Evolutionary conservation across 2,888 invertebrate species (phyloP).

Genomic region (Cenopis cana): DNA sequence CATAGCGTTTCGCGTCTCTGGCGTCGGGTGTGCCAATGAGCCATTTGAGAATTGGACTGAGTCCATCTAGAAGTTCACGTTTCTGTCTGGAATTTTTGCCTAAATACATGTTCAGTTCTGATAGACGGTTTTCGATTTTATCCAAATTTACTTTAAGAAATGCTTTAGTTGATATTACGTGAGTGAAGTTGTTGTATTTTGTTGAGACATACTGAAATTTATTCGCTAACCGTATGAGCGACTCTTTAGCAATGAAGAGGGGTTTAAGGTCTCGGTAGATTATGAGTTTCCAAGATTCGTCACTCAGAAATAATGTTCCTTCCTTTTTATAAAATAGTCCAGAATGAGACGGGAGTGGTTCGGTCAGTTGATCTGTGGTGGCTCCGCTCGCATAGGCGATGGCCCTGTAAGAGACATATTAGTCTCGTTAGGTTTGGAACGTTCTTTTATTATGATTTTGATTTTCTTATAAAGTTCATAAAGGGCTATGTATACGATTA

Average conservation of each 20-base stretch:
- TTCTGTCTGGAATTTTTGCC: conserved; percentile 48
- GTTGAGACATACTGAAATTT: conserved; percentile 44
- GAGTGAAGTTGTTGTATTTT: conserved; percentile 41
- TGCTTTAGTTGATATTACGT: conserved; percentile 45
- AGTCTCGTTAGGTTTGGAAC: conserved; percentile 2
- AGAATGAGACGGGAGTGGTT: conserved; percentile 46
- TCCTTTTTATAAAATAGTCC: conserved; percentile 47
- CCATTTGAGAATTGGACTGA: conserved; percentile 52
- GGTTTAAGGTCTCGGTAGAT: conserved; percentile 49
- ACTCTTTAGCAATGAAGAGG: conserved; percentile 48
- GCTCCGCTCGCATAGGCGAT: conserved; percentile 13
- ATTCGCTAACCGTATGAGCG: conserved; percentile 43
- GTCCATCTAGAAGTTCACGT: conserved; percentile 52
- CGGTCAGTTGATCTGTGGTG: conserved; percentile 4
- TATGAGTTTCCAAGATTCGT: conserved; percentile 51
- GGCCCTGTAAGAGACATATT: conserved; percentile 30
- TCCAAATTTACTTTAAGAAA: conserved; percentile 44
- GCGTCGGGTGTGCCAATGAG: conserved; percentile 55
- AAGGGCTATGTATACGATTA: conserved; percentile 36
- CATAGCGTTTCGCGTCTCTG: conserved; percentile 51
- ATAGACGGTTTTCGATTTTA: conserved; percentile 42
- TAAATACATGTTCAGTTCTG: conserved; percentile 48
- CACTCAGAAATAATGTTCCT: conserved; percentile 42
- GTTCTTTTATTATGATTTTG: conserved; percentile 1
- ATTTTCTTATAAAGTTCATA: neutral